Evolutionary conservation across 1,140 invertebrate species (phyloP).

Genomic region (Cydia pomonella): DNA sequence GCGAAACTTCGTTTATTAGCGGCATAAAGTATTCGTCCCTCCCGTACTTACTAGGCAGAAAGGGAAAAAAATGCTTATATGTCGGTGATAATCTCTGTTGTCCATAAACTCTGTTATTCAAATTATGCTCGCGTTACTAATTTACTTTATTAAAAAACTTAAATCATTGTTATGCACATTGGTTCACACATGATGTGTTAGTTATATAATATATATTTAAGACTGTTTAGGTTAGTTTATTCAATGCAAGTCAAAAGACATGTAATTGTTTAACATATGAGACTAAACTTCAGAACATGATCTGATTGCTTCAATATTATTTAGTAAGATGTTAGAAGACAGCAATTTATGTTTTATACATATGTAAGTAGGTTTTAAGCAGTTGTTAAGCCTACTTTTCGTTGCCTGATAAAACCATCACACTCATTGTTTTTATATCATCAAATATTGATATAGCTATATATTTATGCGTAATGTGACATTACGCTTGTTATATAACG

Average conservation of each 20-base stretch:
- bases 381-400: slow-evolving; percentile 8
- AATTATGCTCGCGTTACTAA: slow-evolving; percentile 30
- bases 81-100: neutral
- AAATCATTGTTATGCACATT: slow-evolving; percentile 52
- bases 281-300: slow-evolving; percentile 29
- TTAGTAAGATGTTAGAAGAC: slow-evolving; percentile 41
- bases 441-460: slow-evolving; percentile 16
- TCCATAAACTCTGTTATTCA: neutral
- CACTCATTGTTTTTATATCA: slow-evolving; percentile 18
- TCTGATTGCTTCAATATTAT: slow-evolving; percentile 35
- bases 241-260: slow-evolving; percentile 50
- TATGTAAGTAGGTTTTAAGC: slow-evolving; percentile 12
- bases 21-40: neutral
- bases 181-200: slow-evolving; percentile 54
- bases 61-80: neutral
- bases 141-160: slow-evolving; percentile 37
- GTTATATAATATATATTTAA: slow-evolving; percentile 49
- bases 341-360: slow-evolving; percentile 18
- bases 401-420: neutral
- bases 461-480: slow-evolving; percentile 5
- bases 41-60: neutral
- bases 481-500: slow-evolving; percentile 11
- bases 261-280: slow-evolving; percentile 30
- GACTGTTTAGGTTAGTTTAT: slow-evolving; percentile 53
- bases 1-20: neutral